Base-by-base conservation (phyloP, 2,888 invertebrate species). In the Apotomis capreana region DNA sequence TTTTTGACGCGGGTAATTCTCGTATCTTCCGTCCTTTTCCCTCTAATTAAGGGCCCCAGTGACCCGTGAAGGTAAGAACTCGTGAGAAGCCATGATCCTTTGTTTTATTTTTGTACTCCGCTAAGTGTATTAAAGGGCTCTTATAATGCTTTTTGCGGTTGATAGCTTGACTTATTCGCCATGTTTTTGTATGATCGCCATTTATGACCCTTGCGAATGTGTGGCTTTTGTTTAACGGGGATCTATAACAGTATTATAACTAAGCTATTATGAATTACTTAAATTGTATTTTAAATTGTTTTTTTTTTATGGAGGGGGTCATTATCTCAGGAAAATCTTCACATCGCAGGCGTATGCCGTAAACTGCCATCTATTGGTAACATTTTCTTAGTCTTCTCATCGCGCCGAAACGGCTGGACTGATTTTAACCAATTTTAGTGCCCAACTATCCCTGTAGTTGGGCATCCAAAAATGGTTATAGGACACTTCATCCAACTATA, bases 21-120 rank as follows among this genome's bases (percentile, higher is more conserved):
- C 73, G 71, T 84, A 81, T 76, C 9, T 58, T 74, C 68, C 87
- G 86, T 80, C 83, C 76, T 69, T 87, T 81, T 81, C 58, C 69
- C 83, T 75, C 76, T 91, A 92, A 91, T 92, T 92, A 91, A 92
- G 86, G 86, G 88, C 84, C 83, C 88, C 78, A 82, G 87, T 88
- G 90, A 89, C 90, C 89, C 89, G 86, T 82, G 80, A 85, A 87
- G 84, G 85, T 83, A 84, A 85, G 82, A 87, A 86, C 85, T 83
- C 85, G 86, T 86, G 84, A 87, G 86, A 86, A 89, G 90, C 84
- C 89, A 83, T 89, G 89, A 88, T 87, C 86, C 85, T 87, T 92
- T 92, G 89, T 92, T 85, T 91, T 87, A 87, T 88, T 88, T 81
- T 86, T 77, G 77, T 74, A 78, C 78, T 74, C 82, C 83, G 80